Percentiles rank a stretch among this genome's conserved stretches.
phyloP scores from a whole-genome alignment of 1,140 invertebrate genomes.

The Coelopa frigida region DNA sequence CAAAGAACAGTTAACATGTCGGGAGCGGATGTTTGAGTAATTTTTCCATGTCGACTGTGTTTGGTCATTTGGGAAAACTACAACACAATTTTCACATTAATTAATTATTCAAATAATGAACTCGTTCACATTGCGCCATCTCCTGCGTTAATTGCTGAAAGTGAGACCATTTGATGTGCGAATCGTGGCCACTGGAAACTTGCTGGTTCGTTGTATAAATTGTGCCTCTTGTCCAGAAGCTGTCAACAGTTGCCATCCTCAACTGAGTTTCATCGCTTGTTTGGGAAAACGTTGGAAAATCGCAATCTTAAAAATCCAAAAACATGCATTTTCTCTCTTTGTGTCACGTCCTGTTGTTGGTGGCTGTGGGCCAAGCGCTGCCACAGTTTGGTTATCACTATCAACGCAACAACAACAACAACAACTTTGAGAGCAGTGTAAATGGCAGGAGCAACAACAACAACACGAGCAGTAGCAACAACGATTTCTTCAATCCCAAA shows the following conservation, averaged over 20 bases:
- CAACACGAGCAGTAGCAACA: not conserved
- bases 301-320: too few species aligned
- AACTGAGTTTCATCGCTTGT: not conserved
- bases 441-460: not conserved
- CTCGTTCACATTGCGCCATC: too few species aligned
- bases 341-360: not conserved
- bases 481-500: constrained; percentile 4
- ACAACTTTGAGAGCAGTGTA: not conserved
- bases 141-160: too few species aligned
- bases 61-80: too few species aligned
- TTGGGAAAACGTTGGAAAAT: not conserved
- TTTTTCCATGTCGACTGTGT: too few species aligned
- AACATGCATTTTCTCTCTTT: constrained; percentile 4
- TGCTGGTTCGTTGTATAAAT: too few species aligned
- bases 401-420: not conserved
- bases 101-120: too few species aligned
- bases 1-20: too few species aligned
- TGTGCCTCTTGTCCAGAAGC: not conserved
- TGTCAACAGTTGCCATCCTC: not conserved
- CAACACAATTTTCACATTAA: too few species aligned
- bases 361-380: not conserved
- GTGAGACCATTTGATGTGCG: too few species aligned
- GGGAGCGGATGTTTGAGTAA: too few species aligned
- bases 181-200: too few species aligned
- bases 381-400: constrained; percentile 7